These are phyloP conservation scores for Egretta garzetta DNA, from an alignment of 2,113 vertebrate genomes.

Conservation along the genomic window DNA sequence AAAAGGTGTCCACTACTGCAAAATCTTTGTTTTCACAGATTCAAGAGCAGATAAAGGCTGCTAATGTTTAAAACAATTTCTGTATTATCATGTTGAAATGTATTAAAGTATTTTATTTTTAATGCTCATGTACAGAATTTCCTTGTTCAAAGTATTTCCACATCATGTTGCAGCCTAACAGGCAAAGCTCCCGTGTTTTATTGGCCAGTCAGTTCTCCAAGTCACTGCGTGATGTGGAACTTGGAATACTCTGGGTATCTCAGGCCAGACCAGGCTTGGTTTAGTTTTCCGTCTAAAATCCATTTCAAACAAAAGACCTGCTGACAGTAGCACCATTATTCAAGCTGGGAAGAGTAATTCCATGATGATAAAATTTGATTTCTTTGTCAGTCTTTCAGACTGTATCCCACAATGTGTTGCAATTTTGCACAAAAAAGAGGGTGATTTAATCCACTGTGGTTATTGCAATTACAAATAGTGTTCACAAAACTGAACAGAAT, in stretches of 20 bases:
- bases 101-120: not conserved
- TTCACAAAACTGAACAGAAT: conserved; percentile 20
- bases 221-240: not conserved
- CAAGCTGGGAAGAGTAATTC: not conserved
- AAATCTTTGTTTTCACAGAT: not conserved
- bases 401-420: not conserved
- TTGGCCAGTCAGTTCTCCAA: not conserved
- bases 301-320: conserved; percentile 1
- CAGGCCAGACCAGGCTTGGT: not conserved
- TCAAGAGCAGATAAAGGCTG: not conserved
- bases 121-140: not conserved
- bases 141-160: not conserved
- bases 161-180: not conserved
- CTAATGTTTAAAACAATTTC: not conserved
- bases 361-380: not conserved
- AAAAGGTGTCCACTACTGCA: not conserved
- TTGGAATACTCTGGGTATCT: not conserved
- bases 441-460: not conserved
- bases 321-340: not conserved
- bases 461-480: not conserved
- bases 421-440: not conserved
- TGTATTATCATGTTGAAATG: not conserved
- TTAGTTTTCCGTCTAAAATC: conserved; percentile 1
- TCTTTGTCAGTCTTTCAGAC: conserved; percentile 17
- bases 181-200: not conserved